Evolutionary conservation across 2,888 invertebrate species (phyloP).

Genomic region (Harpalus rubripes): DNA sequence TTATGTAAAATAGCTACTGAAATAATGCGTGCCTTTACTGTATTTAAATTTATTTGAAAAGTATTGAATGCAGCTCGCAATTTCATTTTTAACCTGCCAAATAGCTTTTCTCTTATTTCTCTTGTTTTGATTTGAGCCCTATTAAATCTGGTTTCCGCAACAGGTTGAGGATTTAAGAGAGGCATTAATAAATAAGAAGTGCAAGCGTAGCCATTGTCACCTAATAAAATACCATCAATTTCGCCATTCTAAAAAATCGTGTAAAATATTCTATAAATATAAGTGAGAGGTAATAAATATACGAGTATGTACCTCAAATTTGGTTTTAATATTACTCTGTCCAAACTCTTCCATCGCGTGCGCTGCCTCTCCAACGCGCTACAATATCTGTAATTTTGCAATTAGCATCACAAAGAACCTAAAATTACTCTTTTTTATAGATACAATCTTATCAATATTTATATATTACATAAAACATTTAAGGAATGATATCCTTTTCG

Average conservation of each 20-base stretch:
- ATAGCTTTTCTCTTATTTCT: neutral
- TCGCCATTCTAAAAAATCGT: neutral
- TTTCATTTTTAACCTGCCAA: slow-evolving; percentile 15
- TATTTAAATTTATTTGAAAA: neutral
- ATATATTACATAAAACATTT: no score
- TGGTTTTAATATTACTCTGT: neutral
- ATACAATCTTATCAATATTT: no score
- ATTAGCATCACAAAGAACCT: slow-evolving; percentile 18
- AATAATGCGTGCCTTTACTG: slow-evolving; percentile 10
- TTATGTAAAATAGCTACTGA: slow-evolving; percentile 22
- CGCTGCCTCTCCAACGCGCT: slow-evolving; percentile 11
- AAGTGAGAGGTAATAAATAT: no score
- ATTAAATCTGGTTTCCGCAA: slow-evolving; percentile 11
- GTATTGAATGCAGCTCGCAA: neutral
- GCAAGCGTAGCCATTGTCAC: slow-evolving; percentile 34
- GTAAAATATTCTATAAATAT: no score
- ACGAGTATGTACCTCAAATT: slow-evolving; percentile 11
- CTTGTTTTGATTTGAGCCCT: slow-evolving; percentile 8
- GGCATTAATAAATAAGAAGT: slow-evolving; percentile 9
- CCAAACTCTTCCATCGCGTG: slow-evolving; percentile 5
- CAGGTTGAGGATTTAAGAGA: neutral
- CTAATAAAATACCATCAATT: slow-evolving; percentile 24
- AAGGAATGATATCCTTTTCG: no score
- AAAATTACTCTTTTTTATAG: neutral
- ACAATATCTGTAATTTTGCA: slow-evolving; percentile 19